phyloP scores from a whole-genome alignment of 2,888 invertebrate genomes.

The Andrena chrysosceles region DNA sequence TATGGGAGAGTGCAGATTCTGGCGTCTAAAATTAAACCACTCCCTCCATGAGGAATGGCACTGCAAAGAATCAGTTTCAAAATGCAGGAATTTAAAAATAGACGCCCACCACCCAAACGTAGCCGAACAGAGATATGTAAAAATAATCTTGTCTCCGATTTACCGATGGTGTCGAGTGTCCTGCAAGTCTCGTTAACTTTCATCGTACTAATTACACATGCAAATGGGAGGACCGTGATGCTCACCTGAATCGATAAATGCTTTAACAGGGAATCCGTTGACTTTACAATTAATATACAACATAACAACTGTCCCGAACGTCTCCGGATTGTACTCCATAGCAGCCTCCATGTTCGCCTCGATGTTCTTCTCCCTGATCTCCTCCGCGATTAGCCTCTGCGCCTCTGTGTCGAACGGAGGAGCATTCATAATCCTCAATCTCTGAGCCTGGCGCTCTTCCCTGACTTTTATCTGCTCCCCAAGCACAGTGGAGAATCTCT shows the following conservation, averaged over 20 bases:
- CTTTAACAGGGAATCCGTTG: constrained; percentile 98
- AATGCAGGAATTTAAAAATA: constrained; percentile 70
- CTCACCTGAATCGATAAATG: constrained; percentile 97
- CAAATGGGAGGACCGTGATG: background rate
- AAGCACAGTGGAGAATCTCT: constrained; percentile 92
- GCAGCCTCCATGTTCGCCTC: constrained; percentile 99
- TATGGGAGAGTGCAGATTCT: background rate
- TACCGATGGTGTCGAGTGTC: background rate
- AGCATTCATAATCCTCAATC: constrained; percentile 95
- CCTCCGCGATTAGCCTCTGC: constrained; percentile 97
- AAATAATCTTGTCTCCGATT: constrained; percentile 53
- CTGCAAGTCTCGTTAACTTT: background rate
- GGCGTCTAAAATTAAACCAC: constrained; percentile 71
- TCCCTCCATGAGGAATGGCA: constrained; percentile 40
- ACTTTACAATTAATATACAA: constrained; percentile 98
- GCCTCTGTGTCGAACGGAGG: constrained; percentile 98
- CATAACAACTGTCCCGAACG: constrained; percentile 99
- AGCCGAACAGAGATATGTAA: constrained; percentile 46
- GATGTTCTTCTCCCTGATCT: constrained; percentile 97
- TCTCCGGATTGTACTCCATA: constrained; percentile 99
- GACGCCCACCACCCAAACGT: constrained; percentile 27
- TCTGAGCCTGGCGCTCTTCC: constrained; percentile 93
- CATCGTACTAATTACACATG: background rate
- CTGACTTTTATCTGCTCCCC: constrained; percentile 93
- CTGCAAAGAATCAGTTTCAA: constrained; percentile 52